Evolutionary conservation across 2,113 vertebrate species (phyloP).

Genomic region (Atrichornis clamosus): DNA sequence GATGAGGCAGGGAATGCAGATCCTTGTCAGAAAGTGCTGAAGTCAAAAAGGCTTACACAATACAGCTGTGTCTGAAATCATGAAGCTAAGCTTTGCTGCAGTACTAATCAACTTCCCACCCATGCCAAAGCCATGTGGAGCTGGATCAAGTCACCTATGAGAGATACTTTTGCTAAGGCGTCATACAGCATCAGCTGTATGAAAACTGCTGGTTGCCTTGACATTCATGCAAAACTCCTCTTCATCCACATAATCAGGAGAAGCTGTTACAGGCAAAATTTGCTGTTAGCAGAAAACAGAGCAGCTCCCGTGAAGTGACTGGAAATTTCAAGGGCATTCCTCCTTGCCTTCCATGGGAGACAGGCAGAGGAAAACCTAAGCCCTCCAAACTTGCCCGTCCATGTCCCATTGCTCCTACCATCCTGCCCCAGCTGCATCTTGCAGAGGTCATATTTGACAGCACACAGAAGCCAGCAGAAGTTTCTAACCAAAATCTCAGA

Average conservation of each 20-base stretch:
- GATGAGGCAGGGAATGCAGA: neutral
- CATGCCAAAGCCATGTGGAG: neutral
- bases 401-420: neutral
- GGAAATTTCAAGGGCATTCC: neutral
- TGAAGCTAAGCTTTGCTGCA: neutral
- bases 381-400: neutral
- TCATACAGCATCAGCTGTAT: neutral
- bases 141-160: neutral
- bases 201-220: neutral
- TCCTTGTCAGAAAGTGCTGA: neutral
- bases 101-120: neutral
- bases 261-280: neutral
- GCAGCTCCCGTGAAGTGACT: neutral
- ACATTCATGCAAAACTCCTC: neutral
- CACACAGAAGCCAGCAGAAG: neutral
- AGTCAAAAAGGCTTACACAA: neutral
- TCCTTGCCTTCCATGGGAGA: neutral
- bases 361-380: neutral
- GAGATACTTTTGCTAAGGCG: neutral
- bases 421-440: neutral
- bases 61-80: neutral
- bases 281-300: neutral
- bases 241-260: neutral
- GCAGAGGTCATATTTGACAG: neutral
- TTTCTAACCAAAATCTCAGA: neutral